Percentiles rank a stretch among this genome's conserved stretches.
These are phyloP conservation scores for Propithecus perrieri DNA, from an alignment of 2,797 vertebrate species.

Conservation along the genomic window DNA sequence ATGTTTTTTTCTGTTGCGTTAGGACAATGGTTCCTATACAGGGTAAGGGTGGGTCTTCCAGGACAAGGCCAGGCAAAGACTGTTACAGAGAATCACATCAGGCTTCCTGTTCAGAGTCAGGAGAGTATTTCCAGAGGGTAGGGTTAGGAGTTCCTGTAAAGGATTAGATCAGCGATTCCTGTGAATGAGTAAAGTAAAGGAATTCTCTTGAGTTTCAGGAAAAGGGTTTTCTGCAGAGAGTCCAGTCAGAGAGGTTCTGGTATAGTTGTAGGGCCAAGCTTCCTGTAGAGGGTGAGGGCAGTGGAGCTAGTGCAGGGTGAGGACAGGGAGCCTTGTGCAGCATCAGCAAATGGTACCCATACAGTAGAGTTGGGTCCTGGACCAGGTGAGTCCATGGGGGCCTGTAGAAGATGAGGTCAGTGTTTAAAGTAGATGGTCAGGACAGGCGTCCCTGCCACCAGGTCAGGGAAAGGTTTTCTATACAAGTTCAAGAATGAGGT, in stretches of 20 bases:
- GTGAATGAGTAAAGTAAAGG: background rate
- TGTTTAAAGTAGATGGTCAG: background rate
- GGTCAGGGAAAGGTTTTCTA: background rate
- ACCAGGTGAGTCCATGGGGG: background rate
- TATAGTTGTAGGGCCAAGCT: background rate
- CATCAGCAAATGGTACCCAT: background rate
- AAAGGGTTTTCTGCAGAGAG: background rate
- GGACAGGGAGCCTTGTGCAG: background rate
- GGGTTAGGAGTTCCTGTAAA: conserved; percentile 10
- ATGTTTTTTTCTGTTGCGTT: background rate
- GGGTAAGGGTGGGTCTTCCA: background rate
- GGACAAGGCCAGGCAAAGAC: background rate
- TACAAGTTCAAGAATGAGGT: background rate
- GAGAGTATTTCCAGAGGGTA: conserved; percentile 7
- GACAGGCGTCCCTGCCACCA: background rate
- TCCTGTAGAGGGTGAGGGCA: background rate
- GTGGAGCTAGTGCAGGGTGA: background rate
- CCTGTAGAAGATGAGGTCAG: background rate
- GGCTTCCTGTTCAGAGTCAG: background rate
- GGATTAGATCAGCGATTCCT: background rate
- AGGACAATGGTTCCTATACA: background rate
- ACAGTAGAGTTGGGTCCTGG: background rate
- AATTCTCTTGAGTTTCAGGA: conserved; percentile 11
- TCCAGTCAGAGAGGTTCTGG: background rate
- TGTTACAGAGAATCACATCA: background rate